Evolutionary conservation across 2,797 vertebrate genomes (phyloP), one percentile per base, ranked within the genome.

Genomic region (Falco naumanni): DNA sequence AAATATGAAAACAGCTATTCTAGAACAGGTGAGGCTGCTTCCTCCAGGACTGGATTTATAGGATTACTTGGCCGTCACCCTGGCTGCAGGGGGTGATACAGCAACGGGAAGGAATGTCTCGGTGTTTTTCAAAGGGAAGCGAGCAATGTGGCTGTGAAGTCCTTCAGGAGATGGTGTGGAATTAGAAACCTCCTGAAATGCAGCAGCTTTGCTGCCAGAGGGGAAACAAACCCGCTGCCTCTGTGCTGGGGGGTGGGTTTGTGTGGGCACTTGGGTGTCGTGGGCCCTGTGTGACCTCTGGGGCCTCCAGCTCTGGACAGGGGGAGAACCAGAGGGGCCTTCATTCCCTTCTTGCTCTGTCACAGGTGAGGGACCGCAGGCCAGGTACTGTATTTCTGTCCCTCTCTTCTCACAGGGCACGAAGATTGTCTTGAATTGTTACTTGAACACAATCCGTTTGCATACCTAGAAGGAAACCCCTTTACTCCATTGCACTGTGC

Each of bases 401-500:
- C 69, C 28, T 86, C 45, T 93, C 53, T 13, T 51, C 95, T 53
- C 47, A 45, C 94, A 99, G 99, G 99, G 98, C 99, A 99, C 91
- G 99, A 99, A 99, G 99, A 99, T 98, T 99, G 99, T 99, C 99
- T 99, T 98, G 99, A 99, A 98, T 98, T 99, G 99, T 99, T 99
- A 99, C 99, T 99, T 99, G 99, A 99, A 99, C 98, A 99, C 97
- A 99, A 99, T 98, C 99, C 98, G 65, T 99, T 99, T 98, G 98
- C 98, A 72, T 99, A 99, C 97, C 98, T 99, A 96, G 99, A 99
- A 98, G 99, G 99, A 98, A 99, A 99, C 93, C 98, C 99, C 97
- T 99, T 99, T 98, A 99, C 99, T 97, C 99, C 99, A 97, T 99
- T 99, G 98, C 99, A 99, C 99, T 99, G 99, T 99, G 99, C 99